phyloP scores from a whole-genome alignment of 1,140 invertebrate species.

The Laupala kohalensis region DNA sequence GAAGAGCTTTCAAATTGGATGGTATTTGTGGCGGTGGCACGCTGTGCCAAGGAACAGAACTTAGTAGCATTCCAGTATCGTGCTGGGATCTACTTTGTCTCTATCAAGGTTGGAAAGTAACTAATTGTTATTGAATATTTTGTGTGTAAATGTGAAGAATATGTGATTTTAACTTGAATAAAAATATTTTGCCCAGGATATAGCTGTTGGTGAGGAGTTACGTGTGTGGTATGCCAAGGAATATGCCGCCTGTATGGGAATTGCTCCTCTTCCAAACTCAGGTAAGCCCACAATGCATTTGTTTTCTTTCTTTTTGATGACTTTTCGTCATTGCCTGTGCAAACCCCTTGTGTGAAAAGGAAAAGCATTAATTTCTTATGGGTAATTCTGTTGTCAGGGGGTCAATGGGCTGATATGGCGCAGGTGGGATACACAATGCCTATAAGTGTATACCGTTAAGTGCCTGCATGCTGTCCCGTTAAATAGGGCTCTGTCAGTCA shows the following conservation, averaged over 20 bases:
- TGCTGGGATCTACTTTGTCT: conserved; percentile 29
- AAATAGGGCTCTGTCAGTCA: no score
- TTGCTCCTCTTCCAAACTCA: conserved; percentile 18
- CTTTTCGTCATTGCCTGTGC: neutral
- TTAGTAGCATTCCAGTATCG: conserved; percentile 29
- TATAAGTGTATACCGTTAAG: no score
- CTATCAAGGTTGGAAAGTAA: conserved; percentile 24
- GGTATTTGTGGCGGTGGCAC: conserved; percentile 31
- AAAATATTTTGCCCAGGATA: conserved; percentile 22
- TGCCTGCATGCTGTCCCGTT: no score
- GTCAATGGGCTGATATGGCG: no score
- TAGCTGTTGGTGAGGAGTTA: conserved; percentile 26
- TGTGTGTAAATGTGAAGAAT: neutral
- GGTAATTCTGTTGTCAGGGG: no score
- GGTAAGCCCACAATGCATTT: conserved; percentile 1
- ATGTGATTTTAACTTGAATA: neutral
- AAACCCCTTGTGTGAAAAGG: no score
- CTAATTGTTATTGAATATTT: neutral
- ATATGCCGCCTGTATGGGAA: conserved; percentile 26
- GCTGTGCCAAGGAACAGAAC: conserved; percentile 26
- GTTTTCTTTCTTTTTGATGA: neutral
- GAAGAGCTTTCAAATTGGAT: conserved; percentile 34
- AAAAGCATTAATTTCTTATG: no score
- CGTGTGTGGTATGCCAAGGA: conserved; percentile 28
- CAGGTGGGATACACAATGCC: no score